These are phyloP conservation scores for Piezodorus guildinii DNA, from an alignment of 1,140 invertebrate species.

Conservation along the genomic window DNA sequence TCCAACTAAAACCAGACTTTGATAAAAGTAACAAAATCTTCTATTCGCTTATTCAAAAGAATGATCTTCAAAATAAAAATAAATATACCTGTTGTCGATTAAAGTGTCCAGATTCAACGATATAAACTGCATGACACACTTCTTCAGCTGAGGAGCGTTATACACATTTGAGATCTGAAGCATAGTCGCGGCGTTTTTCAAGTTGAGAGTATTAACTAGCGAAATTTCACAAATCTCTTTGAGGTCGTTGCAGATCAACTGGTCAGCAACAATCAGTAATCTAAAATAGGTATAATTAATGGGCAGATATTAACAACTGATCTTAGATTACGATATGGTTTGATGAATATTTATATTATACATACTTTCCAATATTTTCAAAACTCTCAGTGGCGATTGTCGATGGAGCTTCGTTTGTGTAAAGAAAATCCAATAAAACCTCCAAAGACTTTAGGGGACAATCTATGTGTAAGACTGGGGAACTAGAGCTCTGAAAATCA, in stretches of 20 bases:
- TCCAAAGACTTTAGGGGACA: constrained; percentile 42
- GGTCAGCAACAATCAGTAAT: constrained; percentile 55
- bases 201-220: constrained; percentile 44
- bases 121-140: constrained; percentile 56
- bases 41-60: too few relatives aligned
- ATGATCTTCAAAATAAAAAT: too few relatives aligned
- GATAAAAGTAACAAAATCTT: too few relatives aligned
- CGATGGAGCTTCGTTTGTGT: constrained; percentile 46
- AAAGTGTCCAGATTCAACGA: constrained; percentile 50
- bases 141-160: constrained; percentile 52
- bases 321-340: too few relatives aligned
- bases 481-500: constrained; percentile 19
- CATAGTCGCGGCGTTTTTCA: constrained; percentile 57
- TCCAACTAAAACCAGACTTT: too few relatives aligned
- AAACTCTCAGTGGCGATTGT: constrained; percentile 42
- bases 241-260: constrained; percentile 49
- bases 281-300: too few relatives aligned
- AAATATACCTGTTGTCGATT: constrained; percentile 45
- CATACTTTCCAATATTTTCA: constrained; percentile 33
- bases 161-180: constrained; percentile 54
- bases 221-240: constrained; percentile 54
- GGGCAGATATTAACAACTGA: too few relatives aligned
- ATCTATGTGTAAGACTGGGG: constrained; percentile 26
- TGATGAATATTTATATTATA: too few relatives aligned
- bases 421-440: constrained; percentile 52